Evolutionary conservation across 2,888 invertebrate species (phyloP), one percentile per base, ranked within the genome.

Genomic region (Scrobipalpa atriplicella): DNA sequence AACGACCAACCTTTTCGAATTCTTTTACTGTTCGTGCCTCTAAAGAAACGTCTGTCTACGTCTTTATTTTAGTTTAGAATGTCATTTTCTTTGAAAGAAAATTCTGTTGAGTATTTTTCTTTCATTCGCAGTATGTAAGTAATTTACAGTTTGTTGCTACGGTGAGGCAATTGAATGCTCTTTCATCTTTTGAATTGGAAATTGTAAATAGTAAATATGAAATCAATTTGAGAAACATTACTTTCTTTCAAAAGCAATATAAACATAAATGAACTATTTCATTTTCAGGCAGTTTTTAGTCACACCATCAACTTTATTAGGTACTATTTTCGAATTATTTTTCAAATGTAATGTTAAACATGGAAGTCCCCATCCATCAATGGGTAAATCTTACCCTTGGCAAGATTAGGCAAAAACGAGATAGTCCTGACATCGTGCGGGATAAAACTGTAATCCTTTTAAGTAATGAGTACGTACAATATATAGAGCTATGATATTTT

Each of bases 371-470:
- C 58, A 58, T 58, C 90, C 85, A 90, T 91, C 90, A 90, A 84
- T 80, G 73, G 69, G 75, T 73, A 76, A 79, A 77, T 76, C 78
- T 75, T 73, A 75, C 75, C 74, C 76, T 72, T 75, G 79, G 77
- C 75, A 79, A 86, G 83, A 81, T 86, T 84, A 83, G 79, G 80
- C 78, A 80, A 81, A 83, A 78, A 78, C 78, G 77, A 80, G 79
- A 79, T 79, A 76, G 80, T 72, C 75, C 71, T 71, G 75, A 76
- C 80, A 78, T 78, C 77, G 73, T 73, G 69, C 66, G 71, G 86
- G 89, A 90, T 90, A 89, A 89, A 90, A 89, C 84, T 87, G 85
- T 90, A 89, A 90, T 87, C 89, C 90, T 89, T 90, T 91, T 91
- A 92, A 91, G 92, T 92, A 92, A 92, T 90, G 88, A 91, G 81